phyloP scores from a whole-genome alignment of 2,797 vertebrate species.

The Chrosomus eos region DNA sequence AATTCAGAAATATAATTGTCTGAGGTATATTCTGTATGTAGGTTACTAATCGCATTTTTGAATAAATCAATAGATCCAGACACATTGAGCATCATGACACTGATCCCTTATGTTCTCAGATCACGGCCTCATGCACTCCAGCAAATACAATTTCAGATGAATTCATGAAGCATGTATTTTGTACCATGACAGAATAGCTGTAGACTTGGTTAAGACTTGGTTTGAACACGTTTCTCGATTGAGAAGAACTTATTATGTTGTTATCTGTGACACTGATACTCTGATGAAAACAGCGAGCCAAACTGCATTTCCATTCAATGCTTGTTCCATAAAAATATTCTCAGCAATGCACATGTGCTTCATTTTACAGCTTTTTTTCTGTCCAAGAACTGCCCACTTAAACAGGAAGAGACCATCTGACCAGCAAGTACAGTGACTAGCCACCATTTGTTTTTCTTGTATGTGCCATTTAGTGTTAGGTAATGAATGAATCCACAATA shows the following conservation, averaged over 20 bases:
- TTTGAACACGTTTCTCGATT: neutral
- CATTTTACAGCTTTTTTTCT: neutral
- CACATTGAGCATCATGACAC: neutral
- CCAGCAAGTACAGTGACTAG: neutral
- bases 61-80: neutral
- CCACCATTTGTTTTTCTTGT: neutral
- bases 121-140: neutral
- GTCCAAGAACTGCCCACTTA: constrained; percentile 1
- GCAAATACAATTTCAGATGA: neutral
- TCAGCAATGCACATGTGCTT: constrained; percentile 4
- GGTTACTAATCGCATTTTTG: neutral
- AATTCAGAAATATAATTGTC: too few species aligned
- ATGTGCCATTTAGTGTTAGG: neutral
- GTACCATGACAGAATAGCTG: neutral
- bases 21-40: neutral
- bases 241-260: constrained; percentile 3
- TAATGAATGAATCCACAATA: neutral
- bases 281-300: constrained; percentile 11
- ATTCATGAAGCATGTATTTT: neutral
- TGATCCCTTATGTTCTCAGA: neutral
- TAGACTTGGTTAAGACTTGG: neutral
- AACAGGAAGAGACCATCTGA: constrained; percentile 1
- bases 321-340: neutral
- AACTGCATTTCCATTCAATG: neutral
- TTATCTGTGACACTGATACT: constrained; percentile 20